A percentile compares a stretch with the other conserved stretches of the same genome.
phyloP scores from a whole-genome alignment of 2,797 vertebrate species.

The Enteromius argenteus region DNA sequence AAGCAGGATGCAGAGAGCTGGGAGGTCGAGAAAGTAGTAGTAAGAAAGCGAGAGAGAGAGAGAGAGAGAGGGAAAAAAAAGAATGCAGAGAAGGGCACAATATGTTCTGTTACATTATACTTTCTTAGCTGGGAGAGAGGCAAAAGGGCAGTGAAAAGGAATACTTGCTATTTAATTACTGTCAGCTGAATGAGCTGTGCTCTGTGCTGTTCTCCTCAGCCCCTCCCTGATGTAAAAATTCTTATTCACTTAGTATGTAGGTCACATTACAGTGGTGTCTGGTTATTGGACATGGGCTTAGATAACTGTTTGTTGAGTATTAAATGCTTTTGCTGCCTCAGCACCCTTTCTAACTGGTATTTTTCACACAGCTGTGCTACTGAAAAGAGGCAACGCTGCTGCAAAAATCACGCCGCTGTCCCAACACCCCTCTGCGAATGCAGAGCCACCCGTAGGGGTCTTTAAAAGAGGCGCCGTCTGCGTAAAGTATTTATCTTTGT shows the following conservation, averaged over 20 bases:
- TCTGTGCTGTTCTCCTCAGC: constrained; percentile 69
- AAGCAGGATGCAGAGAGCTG: constrained; percentile 48
- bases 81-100: constrained; percentile 71
- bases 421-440: constrained; percentile 43
- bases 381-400: constrained; percentile 91
- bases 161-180: constrained; percentile 83
- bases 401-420: constrained; percentile 90
- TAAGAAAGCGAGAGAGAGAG: constrained; percentile 22
- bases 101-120: constrained; percentile 79
- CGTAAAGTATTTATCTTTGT: constrained; percentile 51
- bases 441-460: constrained; percentile 52
- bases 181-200: constrained; percentile 81
- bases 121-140: constrained; percentile 67
- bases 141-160: constrained; percentile 71
- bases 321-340: constrained; percentile 99
- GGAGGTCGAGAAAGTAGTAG: constrained; percentile 23
- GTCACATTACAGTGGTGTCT: constrained; percentile 94
- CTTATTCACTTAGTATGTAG: constrained; percentile 96
- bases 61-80: constrained; percentile 39
- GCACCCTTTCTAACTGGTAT: constrained; percentile 95
- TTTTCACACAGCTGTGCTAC: constrained; percentile 98
- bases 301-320: constrained; percentile 98
- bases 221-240: constrained; percentile 78
- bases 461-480: constrained; percentile 55
- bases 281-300: constrained; percentile 95